Evolutionary conservation across 1,140 invertebrate genomes (phyloP).

Genomic region (Chrysopa pallens): DNA sequence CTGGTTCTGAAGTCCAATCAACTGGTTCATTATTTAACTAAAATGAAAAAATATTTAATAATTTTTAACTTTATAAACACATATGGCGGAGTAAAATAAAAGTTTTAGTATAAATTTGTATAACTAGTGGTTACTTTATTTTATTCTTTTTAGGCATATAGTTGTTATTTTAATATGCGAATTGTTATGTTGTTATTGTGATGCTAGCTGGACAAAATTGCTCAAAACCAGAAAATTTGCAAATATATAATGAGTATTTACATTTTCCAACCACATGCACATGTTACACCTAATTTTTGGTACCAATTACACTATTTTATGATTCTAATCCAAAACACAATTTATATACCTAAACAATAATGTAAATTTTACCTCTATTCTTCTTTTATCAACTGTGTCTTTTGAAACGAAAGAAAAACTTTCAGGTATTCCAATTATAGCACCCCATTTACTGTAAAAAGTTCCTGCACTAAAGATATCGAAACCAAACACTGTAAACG

Average conservation of each 20-base stretch:
- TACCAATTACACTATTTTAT: too few species aligned
- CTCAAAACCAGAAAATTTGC: too few species aligned
- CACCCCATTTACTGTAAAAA: conserved; percentile 24
- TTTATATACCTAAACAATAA: too few species aligned
- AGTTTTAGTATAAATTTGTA: neutral
- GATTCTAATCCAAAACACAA: too few species aligned
- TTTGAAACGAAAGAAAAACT: conserved; percentile 32
- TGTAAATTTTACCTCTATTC: conserved; percentile 27
- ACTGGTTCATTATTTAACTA: conserved; percentile 34
- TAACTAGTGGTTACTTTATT: neutral
- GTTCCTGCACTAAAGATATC: conserved; percentile 36
- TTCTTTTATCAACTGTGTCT: conserved; percentile 25
- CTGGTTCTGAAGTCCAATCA: conserved; percentile 38
- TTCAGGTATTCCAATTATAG: conserved; percentile 40
- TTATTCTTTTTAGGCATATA: too few species aligned
- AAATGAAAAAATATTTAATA: too few species aligned
- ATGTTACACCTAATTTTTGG: too few species aligned
- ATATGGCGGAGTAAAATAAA: neutral
- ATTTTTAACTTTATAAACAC: conserved; percentile 1
- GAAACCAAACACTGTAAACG: conserved; percentile 44
- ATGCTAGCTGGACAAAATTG: too few species aligned
- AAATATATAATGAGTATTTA: too few species aligned
- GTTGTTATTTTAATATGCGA: too few species aligned
- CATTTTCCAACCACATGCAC: too few species aligned
- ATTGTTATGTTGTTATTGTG: too few species aligned